Conservation (phyloP, 2,113 vertebrate species). For the Mirza zaza region DNA sequence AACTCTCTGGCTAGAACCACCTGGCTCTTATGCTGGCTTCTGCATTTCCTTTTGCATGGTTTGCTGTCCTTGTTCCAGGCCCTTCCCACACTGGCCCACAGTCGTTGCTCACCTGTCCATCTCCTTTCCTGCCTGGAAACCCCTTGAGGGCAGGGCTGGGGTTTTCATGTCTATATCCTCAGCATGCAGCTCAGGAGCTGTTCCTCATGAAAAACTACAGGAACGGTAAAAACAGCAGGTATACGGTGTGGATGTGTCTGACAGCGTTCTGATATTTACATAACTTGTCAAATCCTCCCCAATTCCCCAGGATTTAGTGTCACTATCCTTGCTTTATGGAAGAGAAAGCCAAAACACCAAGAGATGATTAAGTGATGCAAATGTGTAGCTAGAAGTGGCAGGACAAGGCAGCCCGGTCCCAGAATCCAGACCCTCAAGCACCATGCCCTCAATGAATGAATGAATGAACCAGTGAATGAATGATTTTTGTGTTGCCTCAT, state of each 20-base stretch:
- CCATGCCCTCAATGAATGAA: background rate
- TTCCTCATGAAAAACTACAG: background rate
- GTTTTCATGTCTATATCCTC: background rate
- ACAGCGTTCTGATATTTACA: background rate
- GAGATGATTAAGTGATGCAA: background rate
- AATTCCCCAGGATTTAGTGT: background rate
- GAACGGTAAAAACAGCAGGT: background rate
- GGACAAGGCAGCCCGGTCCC: background rate
- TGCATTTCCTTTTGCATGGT: background rate
- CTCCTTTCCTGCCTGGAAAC: background rate
- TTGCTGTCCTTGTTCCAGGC: background rate
- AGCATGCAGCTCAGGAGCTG: background rate
- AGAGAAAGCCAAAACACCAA: background rate
- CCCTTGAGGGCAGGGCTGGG: background rate
- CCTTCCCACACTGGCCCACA: accelerated
- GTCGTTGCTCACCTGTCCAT: background rate
- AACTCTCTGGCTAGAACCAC: background rate
- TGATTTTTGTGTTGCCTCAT: background rate
- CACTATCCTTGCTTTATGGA: background rate
- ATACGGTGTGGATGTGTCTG: background rate
- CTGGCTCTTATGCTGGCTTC: background rate
- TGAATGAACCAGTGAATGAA: background rate
- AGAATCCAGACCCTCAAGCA: background rate
- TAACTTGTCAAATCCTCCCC: background rate
- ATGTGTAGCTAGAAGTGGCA: background rate